Conservation (phyloP, 2,797 vertebrate genomes). For the Galagoides demidoff region DNA sequence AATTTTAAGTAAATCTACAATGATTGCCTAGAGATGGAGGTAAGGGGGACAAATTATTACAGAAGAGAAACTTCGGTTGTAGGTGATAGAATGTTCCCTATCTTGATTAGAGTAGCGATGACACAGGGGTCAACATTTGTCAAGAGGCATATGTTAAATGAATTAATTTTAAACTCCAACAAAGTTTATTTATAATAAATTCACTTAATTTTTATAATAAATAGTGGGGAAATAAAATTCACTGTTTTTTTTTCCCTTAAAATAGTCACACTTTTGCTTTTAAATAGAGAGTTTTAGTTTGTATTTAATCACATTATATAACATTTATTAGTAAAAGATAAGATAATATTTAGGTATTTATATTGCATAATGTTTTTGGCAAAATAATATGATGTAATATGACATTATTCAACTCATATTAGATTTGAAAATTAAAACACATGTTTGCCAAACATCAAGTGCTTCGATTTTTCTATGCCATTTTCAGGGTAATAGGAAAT, state of each 20-base stretch:
- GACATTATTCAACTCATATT: not conserved
- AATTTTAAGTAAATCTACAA: not conserved
- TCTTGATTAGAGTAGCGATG: not conserved
- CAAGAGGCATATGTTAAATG: not conserved
- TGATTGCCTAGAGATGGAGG: not conserved
- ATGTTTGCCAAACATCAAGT: slow-evolving; percentile 3
- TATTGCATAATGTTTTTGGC: not conserved
- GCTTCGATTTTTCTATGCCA: not conserved
- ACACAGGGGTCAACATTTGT: not conserved
- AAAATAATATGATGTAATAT: not conserved
- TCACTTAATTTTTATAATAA: not conserved
- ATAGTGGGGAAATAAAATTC: not conserved
- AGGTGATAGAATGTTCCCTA: not conserved
- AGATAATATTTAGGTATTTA: not conserved
- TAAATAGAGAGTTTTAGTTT: not conserved
- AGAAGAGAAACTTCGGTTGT: not conserved
- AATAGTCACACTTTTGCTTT: not conserved
- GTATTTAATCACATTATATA: not conserved
- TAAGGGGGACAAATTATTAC: not conserved
- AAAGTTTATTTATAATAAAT: not conserved
- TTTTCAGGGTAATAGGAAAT: not conserved
- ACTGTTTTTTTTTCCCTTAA: not conserved
- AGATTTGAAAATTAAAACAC: not conserved
- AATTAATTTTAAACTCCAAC: not conserved
- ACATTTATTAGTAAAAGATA: not conserved